Base-by-base conservation (phyloP, 2,113 vertebrate genomes). In the Cavia aperea region DNA sequence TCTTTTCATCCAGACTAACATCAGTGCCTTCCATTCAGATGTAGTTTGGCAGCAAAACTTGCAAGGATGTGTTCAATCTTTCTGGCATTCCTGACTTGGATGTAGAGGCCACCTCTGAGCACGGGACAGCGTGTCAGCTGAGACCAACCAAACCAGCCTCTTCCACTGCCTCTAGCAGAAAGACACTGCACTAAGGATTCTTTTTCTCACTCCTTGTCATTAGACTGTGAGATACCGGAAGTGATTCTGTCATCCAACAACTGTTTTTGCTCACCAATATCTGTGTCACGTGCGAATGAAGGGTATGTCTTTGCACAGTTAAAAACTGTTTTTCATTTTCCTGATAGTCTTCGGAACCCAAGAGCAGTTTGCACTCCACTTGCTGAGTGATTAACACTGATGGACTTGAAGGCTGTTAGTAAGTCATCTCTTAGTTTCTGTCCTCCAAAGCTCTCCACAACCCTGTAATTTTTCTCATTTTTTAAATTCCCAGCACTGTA, bases 401-500 rank as follows among this genome's bases (percentile, higher is more conserved):
- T 73, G 56, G 33, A 19, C 43, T 60, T 63, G 66, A 89, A 81
- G 88, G n/a, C 43, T 29, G 26, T 86, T 78, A n/a, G 66, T 56
- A 82, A 62, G 83, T 77, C 86, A 60, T 60, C 63, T 79, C 62
- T 89, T 49, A 13, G 68, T 70, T 65, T 95, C 86, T 43, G 19
- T 89, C 54, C 75, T 91, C 65, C 81, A 68, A 15, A 72, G 49
- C 70, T n/a, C 26, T 26, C 65, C 4, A 5, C 36, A 77, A 36
- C 46, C 68, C 51, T 86, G 58, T 58, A 83, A 94, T 90, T 79
- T 72, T 83, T 86, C 86, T 56, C 1, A 14, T 1, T 86, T 63
- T 78, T 95, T 75, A 83, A 54, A 90, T 92, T 91, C 89, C 83
- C 84, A n/a, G 31, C 60, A 58, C 49, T 87, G 96, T 92, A 83